These are phyloP conservation scores for Hipparchia semele DNA, from an alignment of 2,888 invertebrate species.

Conservation along the genomic window DNA sequence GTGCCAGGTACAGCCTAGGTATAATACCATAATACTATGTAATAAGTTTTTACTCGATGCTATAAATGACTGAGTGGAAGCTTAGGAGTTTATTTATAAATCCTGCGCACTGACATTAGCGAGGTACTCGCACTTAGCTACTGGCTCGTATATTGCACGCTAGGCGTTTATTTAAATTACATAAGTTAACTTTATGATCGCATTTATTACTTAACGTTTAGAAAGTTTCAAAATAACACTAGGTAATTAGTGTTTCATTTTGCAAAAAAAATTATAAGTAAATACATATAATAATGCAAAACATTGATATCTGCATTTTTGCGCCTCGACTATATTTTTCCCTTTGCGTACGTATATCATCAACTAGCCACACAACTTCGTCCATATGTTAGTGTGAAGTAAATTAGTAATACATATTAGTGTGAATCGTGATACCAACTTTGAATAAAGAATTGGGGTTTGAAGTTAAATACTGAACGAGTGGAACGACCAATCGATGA, in stretches of 20 bases:
- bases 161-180: constrained; percentile 11
- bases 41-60: constrained; percentile 23
- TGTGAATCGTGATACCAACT: too few species aligned
- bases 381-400: too few species aligned
- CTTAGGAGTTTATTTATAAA: constrained; percentile 13
- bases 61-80: constrained; percentile 17
- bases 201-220: constrained; percentile 15
- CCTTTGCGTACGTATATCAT: too few species aligned
- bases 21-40: constrained; percentile 25
- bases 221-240: constrained; percentile 15
- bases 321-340: too few species aligned
- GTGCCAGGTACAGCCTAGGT: constrained; percentile 8
- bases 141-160: background rate
- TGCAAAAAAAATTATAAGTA: background rate
- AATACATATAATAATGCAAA: too few species aligned
- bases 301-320: too few species aligned
- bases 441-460: too few species aligned
- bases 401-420: too few species aligned
- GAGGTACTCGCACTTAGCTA: background rate
- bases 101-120: background rate
- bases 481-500: too few species aligned
- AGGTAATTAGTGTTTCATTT: background rate
- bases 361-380: too few species aligned
- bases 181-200: constrained; percentile 12
- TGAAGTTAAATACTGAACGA: too few species aligned